These are phyloP conservation scores for Idaea aversata DNA, from an alignment of 2,888 invertebrate species.

Conservation along the genomic window DNA sequence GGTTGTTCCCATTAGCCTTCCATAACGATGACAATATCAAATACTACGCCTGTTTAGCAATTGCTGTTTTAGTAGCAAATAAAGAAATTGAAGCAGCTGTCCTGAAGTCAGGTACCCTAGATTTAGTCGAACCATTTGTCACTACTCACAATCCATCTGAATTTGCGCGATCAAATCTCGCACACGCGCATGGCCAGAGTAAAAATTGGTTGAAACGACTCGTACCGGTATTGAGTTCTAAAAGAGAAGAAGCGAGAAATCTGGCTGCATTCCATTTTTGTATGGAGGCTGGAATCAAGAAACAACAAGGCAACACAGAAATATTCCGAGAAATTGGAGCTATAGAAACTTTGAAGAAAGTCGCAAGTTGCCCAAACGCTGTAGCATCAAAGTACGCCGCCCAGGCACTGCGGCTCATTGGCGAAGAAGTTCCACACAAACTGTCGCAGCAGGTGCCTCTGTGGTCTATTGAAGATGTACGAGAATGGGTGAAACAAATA, in stretches of 20 bases:
- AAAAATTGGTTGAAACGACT: slow-evolving; percentile 96
- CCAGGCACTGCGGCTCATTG: slow-evolving; percentile 93
- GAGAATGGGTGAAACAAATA: slow-evolving; percentile 99
- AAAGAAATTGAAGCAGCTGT: slow-evolving; percentile 99
- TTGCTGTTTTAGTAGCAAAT: slow-evolving; percentile 97
- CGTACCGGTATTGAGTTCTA: slow-evolving; percentile 96
- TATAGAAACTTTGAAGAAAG: slow-evolving; percentile 95
- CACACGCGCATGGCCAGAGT: slow-evolving; percentile 97
- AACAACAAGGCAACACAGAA: slow-evolving; percentile 93
- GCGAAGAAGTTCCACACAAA: slow-evolving; percentile 98
- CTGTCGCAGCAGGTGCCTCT: slow-evolving; percentile 98
- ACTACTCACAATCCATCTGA: slow-evolving; percentile 96
- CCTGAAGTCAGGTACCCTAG: slow-evolving; percentile 96
- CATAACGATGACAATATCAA: slow-evolving; percentile 98
- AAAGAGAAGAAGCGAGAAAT: slow-evolving; percentile 97
- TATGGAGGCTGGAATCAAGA: slow-evolving; percentile 99
- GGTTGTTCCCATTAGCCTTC: slow-evolving; percentile 98
- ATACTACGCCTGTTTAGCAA: slow-evolving; percentile 99
- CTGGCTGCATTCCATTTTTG: slow-evolving; percentile 99
- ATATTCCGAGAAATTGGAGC: slow-evolving; percentile 97
- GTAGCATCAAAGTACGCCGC: slow-evolving; percentile 98
- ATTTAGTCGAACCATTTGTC: slow-evolving; percentile 98
- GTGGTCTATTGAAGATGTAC: slow-evolving; percentile 98
- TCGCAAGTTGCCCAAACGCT: slow-evolving; percentile 98
- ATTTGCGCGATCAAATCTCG: slow-evolving; percentile 94